Percentiles rank a stretch among this genome's conserved stretches.
phyloP scores from a whole-genome alignment of 2,888 invertebrate genomes.

The Eulithis testata region DNA sequence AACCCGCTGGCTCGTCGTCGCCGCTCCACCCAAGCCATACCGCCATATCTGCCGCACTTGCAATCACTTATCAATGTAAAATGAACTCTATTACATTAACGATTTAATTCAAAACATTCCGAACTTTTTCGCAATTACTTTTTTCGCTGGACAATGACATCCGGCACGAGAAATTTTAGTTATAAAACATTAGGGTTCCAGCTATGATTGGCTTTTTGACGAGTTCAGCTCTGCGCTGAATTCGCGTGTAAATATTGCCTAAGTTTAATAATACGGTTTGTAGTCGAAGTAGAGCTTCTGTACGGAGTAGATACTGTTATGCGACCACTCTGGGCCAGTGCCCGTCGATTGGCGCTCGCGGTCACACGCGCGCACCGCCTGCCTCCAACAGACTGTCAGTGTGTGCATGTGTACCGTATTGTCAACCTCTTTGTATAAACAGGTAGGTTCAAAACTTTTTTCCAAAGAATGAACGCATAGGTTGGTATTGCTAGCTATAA shows the following conservation, averaged over 20 bases:
- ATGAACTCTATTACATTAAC: background rate
- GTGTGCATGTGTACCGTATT: slow-evolving; percentile 73
- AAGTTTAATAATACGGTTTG: background rate
- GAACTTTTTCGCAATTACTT: background rate
- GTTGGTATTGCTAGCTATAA: slow-evolving; percentile 48
- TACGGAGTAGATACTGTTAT: slow-evolving; percentile 6
- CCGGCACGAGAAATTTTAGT: background rate
- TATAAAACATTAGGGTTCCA: slow-evolving; percentile 1
- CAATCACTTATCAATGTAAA: background rate
- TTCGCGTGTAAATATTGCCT: background rate
- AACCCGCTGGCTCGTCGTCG: slow-evolving; percentile 46
- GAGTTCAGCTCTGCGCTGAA: background rate
- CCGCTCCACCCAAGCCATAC: slow-evolving; percentile 45
- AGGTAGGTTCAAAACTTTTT: slow-evolving; percentile 72
- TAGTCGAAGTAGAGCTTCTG: slow-evolving; percentile 20
- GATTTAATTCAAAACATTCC: background rate
- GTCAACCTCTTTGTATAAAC: slow-evolving; percentile 79
- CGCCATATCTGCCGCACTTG: slow-evolving; percentile 9
- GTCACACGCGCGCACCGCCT: slow-evolving; percentile 64
- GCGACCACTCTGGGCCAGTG: slow-evolving; percentile 65
- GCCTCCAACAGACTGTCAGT: slow-evolving; percentile 61
- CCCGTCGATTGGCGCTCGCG: slow-evolving; percentile 69
- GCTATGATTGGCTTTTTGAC: slow-evolving; percentile 1
- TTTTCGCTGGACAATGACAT: slow-evolving; percentile 1
- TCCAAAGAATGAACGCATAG: slow-evolving; percentile 35